Conservation (phyloP, 2,888 invertebrate genomes). For the Plagiodera versicolora region DNA sequence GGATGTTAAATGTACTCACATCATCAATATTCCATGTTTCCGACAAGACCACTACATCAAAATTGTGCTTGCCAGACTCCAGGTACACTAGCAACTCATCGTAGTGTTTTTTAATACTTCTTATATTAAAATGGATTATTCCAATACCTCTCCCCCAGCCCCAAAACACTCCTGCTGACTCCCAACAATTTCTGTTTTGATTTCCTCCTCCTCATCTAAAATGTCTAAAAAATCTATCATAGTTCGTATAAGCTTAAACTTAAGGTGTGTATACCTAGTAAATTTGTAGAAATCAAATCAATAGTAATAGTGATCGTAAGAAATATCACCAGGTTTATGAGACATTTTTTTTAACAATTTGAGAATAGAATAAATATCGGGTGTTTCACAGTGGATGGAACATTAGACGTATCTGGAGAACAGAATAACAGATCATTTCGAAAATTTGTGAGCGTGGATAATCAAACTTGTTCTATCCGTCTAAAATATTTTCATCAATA, state of each 20-base stretch:
- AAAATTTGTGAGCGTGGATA: too few species aligned
- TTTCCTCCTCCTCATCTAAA: conserved; percentile 1
- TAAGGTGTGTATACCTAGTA: not conserved
- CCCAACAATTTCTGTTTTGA: not conserved
- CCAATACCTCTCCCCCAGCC: not conserved
- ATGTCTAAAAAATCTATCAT: conserved; percentile 2
- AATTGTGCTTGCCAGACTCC: not conserved
- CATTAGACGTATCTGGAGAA: too few species aligned
- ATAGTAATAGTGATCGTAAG: too few species aligned
- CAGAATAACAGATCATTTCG: too few species aligned
- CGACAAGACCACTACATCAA: not conserved
- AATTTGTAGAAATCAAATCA: too few species aligned
- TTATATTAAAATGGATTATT: conserved; percentile 7
- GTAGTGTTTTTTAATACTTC: not conserved
- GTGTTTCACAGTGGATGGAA: too few species aligned
- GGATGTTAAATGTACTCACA: too few species aligned
- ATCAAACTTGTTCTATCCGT: too few species aligned
- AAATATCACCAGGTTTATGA: too few species aligned
- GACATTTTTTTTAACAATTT: too few species aligned
- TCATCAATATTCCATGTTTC: not conserved
- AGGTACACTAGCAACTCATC: conserved; percentile 5
- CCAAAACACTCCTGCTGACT: not conserved
- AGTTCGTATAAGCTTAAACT: not conserved
- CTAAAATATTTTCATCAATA: too few species aligned
- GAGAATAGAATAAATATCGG: too few species aligned